Conservation (phyloP, 2,888 invertebrate species). For the Erebia aethiops region DNA sequence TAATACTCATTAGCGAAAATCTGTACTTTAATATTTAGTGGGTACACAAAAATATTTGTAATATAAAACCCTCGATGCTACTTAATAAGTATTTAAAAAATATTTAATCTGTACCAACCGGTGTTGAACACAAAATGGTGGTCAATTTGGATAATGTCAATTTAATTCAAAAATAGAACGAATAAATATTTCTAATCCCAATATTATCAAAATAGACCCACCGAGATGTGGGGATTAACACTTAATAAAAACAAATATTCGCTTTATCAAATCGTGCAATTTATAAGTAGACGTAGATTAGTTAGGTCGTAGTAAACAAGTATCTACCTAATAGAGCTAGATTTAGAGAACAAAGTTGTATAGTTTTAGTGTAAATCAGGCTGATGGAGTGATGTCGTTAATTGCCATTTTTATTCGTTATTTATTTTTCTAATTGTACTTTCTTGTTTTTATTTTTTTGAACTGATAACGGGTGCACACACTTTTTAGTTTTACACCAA, state of each 20-base stretch:
- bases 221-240: conserved; percentile 53
- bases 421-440: conserved; percentile 78
- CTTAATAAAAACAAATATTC: conserved; percentile 61
- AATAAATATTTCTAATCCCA: conserved; percentile 30
- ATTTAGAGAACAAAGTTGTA: conserved; percentile 55
- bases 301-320: conserved; percentile 66
- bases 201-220: conserved; percentile 48
- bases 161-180: conserved; percentile 44
- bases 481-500: conserved; percentile 16
- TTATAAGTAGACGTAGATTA: conserved; percentile 71
- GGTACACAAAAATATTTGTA: conserved; percentile 31
- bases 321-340: conserved; percentile 55
- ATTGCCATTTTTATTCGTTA: conserved; percentile 75
- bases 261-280: conserved; percentile 82
- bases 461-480: conserved; percentile 46
- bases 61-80: conserved; percentile 29
- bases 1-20: conserved; percentile 68
- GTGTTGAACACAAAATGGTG: conserved; percentile 46
- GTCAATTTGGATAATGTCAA: conserved; percentile 64
- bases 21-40: conserved; percentile 38
- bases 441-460: conserved; percentile 60
- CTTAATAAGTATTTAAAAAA: conserved; percentile 30
- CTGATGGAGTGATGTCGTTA: conserved; percentile 51
- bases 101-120: conserved; percentile 34
- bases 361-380: conserved; percentile 51